A percentile compares a stretch with the other conserved stretches of the same genome.
Conservation (phyloP, 2,888 invertebrate species). For the Dione vanillae region DNA sequence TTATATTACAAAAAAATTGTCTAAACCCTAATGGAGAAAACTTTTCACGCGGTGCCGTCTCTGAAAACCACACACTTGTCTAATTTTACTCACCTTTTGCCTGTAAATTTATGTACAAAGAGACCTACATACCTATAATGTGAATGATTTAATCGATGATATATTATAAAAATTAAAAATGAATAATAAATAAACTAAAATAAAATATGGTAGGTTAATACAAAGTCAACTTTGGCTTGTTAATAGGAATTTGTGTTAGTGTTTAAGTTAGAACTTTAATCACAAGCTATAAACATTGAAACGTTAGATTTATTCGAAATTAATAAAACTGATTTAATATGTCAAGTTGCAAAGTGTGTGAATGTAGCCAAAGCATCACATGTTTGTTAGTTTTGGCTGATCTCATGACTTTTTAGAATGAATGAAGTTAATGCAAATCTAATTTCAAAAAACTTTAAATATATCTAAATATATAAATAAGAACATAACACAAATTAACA, state of each 20-base stretch:
- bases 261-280: slow-evolving; percentile 52
- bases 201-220: slow-evolving; percentile 43
- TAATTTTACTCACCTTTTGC: slow-evolving; percentile 52
- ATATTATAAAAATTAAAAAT: slow-evolving; percentile 56
- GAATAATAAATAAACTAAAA: slow-evolving; percentile 58
- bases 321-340: slow-evolving; percentile 1
- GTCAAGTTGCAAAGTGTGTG: slow-evolving; percentile 24
- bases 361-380: slow-evolving; percentile 33
- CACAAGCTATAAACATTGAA: slow-evolving; percentile 23
- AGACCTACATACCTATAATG: slow-evolving; percentile 37
- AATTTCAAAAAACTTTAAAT: neutral
- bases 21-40: slow-evolving; percentile 66
- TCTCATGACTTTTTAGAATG: slow-evolving; percentile 19
- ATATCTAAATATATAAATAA: slow-evolving; percentile 18
- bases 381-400: slow-evolving; percentile 26
- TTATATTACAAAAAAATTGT: slow-evolving; percentile 60
- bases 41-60: slow-evolving; percentile 51
- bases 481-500: slow-evolving; percentile 11
- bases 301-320: neutral
- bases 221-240: slow-evolving; percentile 64
- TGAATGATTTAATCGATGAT: slow-evolving; percentile 50
- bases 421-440: slow-evolving; percentile 20
- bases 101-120: slow-evolving; percentile 47
- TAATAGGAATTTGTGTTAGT: slow-evolving; percentile 82
- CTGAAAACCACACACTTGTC: slow-evolving; percentile 58